Base-by-base conservation (phyloP, 1,140 invertebrate species). In the Drosophila carrolli region DNA sequence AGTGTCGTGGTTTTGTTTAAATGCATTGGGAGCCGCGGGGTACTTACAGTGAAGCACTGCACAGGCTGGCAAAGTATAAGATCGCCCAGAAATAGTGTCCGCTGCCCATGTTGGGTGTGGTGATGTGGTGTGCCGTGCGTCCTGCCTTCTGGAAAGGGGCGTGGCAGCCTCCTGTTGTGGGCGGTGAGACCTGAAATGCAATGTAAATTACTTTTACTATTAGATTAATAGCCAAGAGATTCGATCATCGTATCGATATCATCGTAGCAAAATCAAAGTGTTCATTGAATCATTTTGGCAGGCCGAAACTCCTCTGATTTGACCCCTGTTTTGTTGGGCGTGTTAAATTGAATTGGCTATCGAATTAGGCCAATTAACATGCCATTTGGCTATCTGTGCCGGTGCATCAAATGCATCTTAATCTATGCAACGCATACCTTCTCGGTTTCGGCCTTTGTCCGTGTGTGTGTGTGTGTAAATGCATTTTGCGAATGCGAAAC, bases 11-110 rank as follows among this genome's bases (percentile, higher is more conserved):
- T 8, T 48, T 40, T 48, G 13, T 54, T 37, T 57, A 58, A 43
- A 29, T 51, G 53, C 47, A 48, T 11, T 16, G 19, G 23, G 14
- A 10, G 47, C 4, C 44, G 14, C 14, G 14, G 27, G 46, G 63
- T 92, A 92, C 92, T 92, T 85, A 92, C 92, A 92, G 75, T 60
- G 92, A 92, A 56, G 92, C 92, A 79, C 92, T 92, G 86, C 91
- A 92, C 71, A 92, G 75, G 70, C 91, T 92, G 78, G 92, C 88
- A 89, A 92, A 92, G 70, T 91, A 92, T 55, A 92, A 85, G 75
- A 92, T 91, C 77, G 83, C 91, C 92, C 91, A 92, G 75, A 92
- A 92, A 54, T 81, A 92, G 70, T 92, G 91, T 72, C 91, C 90
- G 76, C 91, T 91, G 81, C 86, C 86, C 92, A 92, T 92, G 78